Evolutionary conservation across 2,888 invertebrate species (phyloP).

Genomic region (Metacarcinus magister): DNA sequence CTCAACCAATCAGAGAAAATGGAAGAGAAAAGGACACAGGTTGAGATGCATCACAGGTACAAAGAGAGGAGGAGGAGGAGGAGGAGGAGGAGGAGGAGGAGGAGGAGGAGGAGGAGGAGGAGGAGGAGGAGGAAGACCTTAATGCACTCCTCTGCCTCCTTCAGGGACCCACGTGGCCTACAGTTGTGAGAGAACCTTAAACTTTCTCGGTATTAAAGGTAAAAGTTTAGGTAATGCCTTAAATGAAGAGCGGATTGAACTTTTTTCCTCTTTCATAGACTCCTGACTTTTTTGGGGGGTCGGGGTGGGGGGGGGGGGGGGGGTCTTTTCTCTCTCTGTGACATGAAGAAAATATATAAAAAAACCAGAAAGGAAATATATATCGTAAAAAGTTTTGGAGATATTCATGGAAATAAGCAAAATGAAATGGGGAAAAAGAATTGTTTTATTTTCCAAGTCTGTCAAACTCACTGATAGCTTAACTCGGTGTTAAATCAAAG

Average conservation of each 20-base stretch:
- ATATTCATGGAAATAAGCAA: too few species aligned
- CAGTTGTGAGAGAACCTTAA: neutral
- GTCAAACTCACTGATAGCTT: too few species aligned
- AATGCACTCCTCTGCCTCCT: constrained; percentile 1
- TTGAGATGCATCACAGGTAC: neutral
- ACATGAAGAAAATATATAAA: too few species aligned
- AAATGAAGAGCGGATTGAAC: constrained; percentile 16
- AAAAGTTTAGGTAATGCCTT: neutral
- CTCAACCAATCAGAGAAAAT: neutral
- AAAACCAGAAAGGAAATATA: neutral
- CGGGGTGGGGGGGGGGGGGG: too few species aligned
- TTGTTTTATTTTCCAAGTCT: too few species aligned
- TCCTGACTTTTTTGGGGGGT: neutral
- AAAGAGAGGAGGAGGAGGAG: neutral
- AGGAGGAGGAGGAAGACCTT: neutral
- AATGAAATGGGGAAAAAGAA: too few species aligned
- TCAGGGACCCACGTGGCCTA: neutral
- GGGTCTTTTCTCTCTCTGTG: too few species aligned
- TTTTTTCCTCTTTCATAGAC: neutral
- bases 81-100: neutral
- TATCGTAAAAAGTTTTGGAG: too few species aligned
- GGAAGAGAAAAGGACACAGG: neutral
- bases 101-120: neutral
- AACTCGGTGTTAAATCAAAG: too few species aligned
- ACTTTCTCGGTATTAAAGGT: constrained; percentile 5